Base-by-base conservation (phyloP, 2,888 invertebrate species). In the Chalcosyrphus nemorum region DNA sequence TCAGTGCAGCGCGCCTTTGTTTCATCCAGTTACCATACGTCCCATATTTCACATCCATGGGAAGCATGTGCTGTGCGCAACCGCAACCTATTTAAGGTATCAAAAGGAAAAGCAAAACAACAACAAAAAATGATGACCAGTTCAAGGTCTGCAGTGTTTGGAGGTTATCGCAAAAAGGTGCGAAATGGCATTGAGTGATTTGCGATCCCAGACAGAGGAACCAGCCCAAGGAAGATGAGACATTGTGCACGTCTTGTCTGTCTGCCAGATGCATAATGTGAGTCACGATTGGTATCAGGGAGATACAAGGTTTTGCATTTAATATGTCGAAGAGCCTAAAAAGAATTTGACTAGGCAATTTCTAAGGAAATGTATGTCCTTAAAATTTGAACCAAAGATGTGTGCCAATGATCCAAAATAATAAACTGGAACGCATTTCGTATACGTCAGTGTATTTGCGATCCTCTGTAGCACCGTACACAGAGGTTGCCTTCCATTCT, bases 121-220 rank as follows among this genome's bases (percentile, higher is more conserved):
- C n/a, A 29, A 50, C 11, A 50, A 13, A 50, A n/a, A 24, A n/a
- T n/a, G n/a, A n/a, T 9, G 24, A 15, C 29, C 56, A 65, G 52
- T 65, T 75, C 65, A 75, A 75, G 65, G 65, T 32, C 35, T 38
- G 15, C 0, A 54, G 29, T 19, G 38, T 43, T 13, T 13, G 52
- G n/a, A 17, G 21, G 2, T 27, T 15, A 41, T 43, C 11, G 41
- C 13, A 17, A 11, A 63, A 74, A 63, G 63, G 63, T 74, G 63
- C 45, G 41, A 63, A 74, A 45, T 63, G 63, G 32, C 54, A 63
- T 63, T 74, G 74, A 63, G 41, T 63, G 32, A 74, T 74, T 74
- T 74, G 45, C 17, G 11, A 41, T 61, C 61, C 38, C 52, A 61
- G 13, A 52, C 41, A 13, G 15, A 29, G 47, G 59, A 45, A 43